phyloP scores from a whole-genome alignment of 2,888 invertebrate species.

The Dendrolimus houi region DNA sequence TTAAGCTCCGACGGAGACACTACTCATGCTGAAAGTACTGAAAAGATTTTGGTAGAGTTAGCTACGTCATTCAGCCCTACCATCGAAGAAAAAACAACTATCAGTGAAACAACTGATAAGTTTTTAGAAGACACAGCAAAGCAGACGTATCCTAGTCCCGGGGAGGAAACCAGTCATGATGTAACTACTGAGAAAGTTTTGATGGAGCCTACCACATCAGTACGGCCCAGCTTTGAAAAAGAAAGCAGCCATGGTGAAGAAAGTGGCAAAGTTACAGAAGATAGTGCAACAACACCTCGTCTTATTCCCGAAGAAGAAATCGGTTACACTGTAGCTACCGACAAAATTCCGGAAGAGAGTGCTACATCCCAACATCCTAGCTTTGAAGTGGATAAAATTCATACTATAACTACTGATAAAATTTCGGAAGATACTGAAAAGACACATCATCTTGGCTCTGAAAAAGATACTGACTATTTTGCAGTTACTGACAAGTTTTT shows the following conservation, averaged over 20 bases:
- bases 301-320: background rate
- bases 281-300: background rate
- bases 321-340: background rate
- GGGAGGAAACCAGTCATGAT: background rate
- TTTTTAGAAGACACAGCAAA: background rate
- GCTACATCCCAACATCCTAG: background rate
- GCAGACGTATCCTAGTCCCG: background rate
- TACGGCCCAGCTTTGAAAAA: background rate
- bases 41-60: background rate
- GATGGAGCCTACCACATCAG: background rate
- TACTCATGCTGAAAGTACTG: background rate
- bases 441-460: background rate
- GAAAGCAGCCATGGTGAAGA: no score
- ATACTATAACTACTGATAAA: background rate
- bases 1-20: background rate
- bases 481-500: background rate
- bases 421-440: background rate
- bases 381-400: background rate
- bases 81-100: constrained; percentile 16
- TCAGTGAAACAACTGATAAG: background rate
- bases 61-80: constrained; percentile 6
- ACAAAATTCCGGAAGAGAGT: background rate
- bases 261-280: no score
- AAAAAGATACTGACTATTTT: background rate
- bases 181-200: background rate